These are phyloP conservation scores for Pomatorhinus ruficollis DNA, from an alignment of 2,113 vertebrate genomes.

Conservation along the genomic window DNA sequence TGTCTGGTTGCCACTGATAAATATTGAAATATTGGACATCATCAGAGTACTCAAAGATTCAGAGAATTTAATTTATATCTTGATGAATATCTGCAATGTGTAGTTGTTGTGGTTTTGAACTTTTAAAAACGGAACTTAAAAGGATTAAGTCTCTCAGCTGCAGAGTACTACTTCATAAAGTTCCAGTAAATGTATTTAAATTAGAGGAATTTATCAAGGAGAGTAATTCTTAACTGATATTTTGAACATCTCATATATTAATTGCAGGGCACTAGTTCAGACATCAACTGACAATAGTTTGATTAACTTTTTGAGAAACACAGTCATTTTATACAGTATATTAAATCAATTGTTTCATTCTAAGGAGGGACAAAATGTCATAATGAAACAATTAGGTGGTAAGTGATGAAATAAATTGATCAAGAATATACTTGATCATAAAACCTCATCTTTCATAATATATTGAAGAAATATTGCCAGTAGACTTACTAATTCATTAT, in stretches of 20 bases:
- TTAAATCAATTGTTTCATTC: slow-evolving; percentile 23
- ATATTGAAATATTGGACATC: not conserved
- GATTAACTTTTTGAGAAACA: slow-evolving; percentile 45
- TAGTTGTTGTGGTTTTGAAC: not conserved
- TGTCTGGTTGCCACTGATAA: not conserved
- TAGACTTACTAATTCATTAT: not conserved
- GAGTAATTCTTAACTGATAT: slow-evolving; percentile 4
- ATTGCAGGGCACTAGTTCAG: slow-evolving; percentile 17
- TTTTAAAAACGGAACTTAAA: not conserved
- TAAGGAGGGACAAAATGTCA: slow-evolving; percentile 10
- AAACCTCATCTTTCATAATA: not conserved
- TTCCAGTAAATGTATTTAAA: slow-evolving; percentile 10
- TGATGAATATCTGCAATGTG: not conserved
- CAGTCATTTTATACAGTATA: not conserved
- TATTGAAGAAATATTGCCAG: not conserved
- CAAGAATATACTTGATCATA: slow-evolving; percentile 1
- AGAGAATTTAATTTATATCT: not conserved
- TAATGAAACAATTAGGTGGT: not conserved
- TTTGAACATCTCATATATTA: slow-evolving; percentile 21
- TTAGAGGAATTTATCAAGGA: slow-evolving; percentile 19
- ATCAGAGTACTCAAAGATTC: not conserved
- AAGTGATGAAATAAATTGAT: slow-evolving; percentile 13
- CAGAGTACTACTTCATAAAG: not conserved
- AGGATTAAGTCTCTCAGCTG: not conserved
- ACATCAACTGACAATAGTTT: slow-evolving; percentile 13